Conservation (phyloP, 2,797 vertebrate genomes). For the Pseudochaenichthys georgianus region DNA sequence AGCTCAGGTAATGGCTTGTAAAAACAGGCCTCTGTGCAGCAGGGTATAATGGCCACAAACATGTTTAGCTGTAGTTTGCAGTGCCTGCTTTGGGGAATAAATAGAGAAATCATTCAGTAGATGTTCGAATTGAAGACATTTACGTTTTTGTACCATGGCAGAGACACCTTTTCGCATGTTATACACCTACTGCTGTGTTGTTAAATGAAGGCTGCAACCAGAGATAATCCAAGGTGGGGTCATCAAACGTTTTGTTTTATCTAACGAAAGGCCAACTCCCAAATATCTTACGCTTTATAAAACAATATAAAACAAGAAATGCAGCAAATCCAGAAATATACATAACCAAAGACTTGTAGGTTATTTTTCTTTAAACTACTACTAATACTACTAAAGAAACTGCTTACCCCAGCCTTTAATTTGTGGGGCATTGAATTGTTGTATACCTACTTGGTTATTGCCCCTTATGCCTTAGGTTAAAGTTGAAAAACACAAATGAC, state of each 20-base stretch:
- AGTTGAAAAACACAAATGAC: neutral
- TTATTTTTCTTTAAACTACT: neutral
- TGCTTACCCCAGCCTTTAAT: neutral
- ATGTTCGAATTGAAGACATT: neutral
- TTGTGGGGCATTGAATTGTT: neutral
- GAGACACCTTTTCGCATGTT: neutral
- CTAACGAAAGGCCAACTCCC: neutral
- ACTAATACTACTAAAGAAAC: neutral
- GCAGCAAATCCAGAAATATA: neutral
- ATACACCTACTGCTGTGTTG: neutral
- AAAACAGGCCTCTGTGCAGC: constrained; percentile 28
- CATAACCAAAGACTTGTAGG: neutral
- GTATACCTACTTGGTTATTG: neutral
- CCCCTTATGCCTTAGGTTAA: neutral
- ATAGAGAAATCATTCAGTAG: neutral
- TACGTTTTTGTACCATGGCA: neutral
- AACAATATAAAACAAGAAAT: neutral
- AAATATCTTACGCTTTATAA: neutral
- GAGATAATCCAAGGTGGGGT: neutral
- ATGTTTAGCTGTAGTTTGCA: neutral
- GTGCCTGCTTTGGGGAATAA: neutral
- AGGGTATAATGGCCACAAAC: constrained; percentile 3
- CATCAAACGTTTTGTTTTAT: neutral
- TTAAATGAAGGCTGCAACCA: neutral
- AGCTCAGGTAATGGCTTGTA: constrained; percentile 21